Evolutionary conservation across 2,113 vertebrate species (phyloP), one percentile per base, ranked within the genome.

Genomic region (Muntiacus muntjak): DNA sequence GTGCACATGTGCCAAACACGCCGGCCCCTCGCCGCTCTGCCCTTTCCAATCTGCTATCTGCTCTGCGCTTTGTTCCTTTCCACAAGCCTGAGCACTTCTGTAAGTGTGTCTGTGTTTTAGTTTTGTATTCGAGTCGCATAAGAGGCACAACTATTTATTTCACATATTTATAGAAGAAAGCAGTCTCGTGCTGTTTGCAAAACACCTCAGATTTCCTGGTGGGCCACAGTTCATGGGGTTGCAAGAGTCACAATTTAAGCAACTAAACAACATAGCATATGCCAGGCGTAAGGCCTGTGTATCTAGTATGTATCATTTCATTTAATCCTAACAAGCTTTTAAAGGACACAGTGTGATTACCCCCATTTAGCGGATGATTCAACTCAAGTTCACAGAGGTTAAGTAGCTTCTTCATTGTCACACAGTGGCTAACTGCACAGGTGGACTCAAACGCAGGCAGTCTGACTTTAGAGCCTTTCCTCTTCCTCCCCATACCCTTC

Each of bases 111-210:
- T 40, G 81, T 12, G n/a, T n/a, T 82, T 79, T 11, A 25, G 6
- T 26, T 57, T 47, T 55, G 26, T 5, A 30, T 12, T 17, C 13
- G 11, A 23, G 23, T 14, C 26, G 78, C 1, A 0, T 6, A 16
- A 30, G 36, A 43, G 23, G 23, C n/a, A 93, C 17, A 96, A 45
- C 15, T 36, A 40, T 19, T n/a, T 87, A 47, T 54, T 33, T 7
- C 9, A 45, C 40, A 17, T 7, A 62, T 28, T 4, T 60, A 10
- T 6, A 74, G 62, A 11, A 23, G 76, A 45, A 45, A 95, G 50
- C 11, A 50, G 16, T n/a, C 26, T 13, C 40, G 21, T 17, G 62
- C 58, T 71, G 9, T 62, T 82, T 95, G 84, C 33, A 85, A 45
- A 67, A 36, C 50, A 62, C 25, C 43, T 62, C 55, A 4, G 58